Evolutionary conservation across 2,888 invertebrate species (phyloP), one percentile per base, ranked within the genome.

Genomic region (Nymphalis polychloros): DNA sequence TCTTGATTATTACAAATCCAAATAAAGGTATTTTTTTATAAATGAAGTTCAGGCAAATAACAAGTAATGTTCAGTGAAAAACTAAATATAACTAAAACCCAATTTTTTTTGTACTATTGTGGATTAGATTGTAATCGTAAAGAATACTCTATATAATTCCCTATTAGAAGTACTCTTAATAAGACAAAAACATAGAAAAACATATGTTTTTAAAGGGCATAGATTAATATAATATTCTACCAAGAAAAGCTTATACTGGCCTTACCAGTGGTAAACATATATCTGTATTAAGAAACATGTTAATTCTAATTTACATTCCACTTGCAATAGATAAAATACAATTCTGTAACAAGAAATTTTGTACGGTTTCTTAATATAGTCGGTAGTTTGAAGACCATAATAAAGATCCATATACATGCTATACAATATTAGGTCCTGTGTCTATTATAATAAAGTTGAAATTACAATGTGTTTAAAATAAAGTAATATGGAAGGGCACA

Each of bases 331-430:
- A 50, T 47, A 60, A 55, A 65, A 35, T 64, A 57, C 50, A 46
- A 59, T 61, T 60, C 67, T 50, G 72, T 75, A 78, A 76, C 71
- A 69, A 72, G 53, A 64, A 72, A 80, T 81, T 82, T 74, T 77
- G 72, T 67, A 70, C 73, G 75, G 75, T 81, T 82, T 63, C 77
- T 66, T 75, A 81, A 82, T 64, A 70, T 48, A 63, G 68, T 66
- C 68, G 71, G 75, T 76, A 77, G 74, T 77, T 76, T 72, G 72
- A 49, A 41, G 41, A 47, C 19, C n/a, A 23, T 50, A 61, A 53
- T 47, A 50, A 47, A 53, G 50, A 46, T 59, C 41, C 0, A 41
- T 46, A 31, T 61, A 16, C 55, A 48, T 48, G 19, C n/a, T 47
- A 31, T 23, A 5, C 19, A 50, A 63, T 57, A 19, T 57, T 57